Evolutionary conservation across 92 coral and sea anemone genomes (phyloP).

Genomic region (Phenganax stokvisi): DNA sequence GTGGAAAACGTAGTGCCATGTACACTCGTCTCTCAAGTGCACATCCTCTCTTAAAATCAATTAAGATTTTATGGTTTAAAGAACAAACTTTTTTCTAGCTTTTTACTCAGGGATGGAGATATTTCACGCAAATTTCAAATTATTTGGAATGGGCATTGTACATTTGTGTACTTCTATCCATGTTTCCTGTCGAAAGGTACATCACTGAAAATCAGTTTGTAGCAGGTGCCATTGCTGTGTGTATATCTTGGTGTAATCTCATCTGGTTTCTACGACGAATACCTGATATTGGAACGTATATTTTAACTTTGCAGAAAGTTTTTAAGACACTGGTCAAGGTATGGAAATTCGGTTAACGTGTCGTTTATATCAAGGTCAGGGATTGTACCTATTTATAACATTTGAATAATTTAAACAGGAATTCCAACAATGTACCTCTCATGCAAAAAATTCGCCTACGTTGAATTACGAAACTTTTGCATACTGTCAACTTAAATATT

Average conservation of each 20-base stretch:
- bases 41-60: no score
- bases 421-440: not conserved
- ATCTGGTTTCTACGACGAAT: not conserved
- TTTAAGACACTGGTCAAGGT: slow-evolving; percentile 6
- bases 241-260: slow-evolving; percentile 9
- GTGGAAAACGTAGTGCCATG: no score
- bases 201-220: not conserved
- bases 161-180: not conserved
- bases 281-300: not conserved
- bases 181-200: not conserved
- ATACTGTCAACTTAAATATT: no score
- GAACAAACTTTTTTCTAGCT: not conserved
- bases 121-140: not conserved
- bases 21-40: no score
- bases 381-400: not conserved
- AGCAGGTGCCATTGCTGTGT: not conserved
- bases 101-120: not conserved
- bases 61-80: no score
- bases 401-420: not conserved
- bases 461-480: no score
- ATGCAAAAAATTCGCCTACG: no score
- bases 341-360: not conserved
- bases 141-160: not conserved
- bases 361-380: no score
- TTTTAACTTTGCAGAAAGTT: slow-evolving; percentile 6